Evolutionary conservation across 2,113 vertebrate genomes (phyloP).

Genomic region (Neopipo cinnamomea): DNA sequence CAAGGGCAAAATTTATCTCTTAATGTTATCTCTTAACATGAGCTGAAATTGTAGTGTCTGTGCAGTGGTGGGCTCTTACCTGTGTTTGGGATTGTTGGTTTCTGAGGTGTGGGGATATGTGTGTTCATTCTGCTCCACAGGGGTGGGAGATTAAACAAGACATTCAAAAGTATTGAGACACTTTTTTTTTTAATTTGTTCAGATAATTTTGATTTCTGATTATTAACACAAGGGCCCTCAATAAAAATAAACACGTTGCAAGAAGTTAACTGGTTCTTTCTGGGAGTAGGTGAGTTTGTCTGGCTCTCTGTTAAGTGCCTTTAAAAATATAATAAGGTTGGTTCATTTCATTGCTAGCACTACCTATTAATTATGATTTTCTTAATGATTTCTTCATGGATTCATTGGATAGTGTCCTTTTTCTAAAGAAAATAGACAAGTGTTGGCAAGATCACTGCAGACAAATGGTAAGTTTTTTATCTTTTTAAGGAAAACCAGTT

Average conservation of each 20-base stretch:
- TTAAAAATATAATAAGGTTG: background rate
- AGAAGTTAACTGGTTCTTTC: background rate
- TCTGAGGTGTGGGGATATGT: background rate
- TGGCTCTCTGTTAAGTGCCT: background rate
- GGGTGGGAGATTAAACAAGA: background rate
- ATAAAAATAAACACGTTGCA: background rate
- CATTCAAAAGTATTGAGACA: background rate
- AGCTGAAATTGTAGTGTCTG: background rate
- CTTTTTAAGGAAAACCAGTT: background rate
- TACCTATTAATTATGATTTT: slow-evolving; percentile 35
- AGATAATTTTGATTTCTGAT: background rate
- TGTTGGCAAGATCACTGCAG: slow-evolving; percentile 99
- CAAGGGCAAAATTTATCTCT: background rate
- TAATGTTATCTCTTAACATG: background rate
- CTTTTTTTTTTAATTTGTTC: background rate
- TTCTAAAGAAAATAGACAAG: slow-evolving; percentile 98
- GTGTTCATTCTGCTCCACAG: background rate
- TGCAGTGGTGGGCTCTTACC: background rate
- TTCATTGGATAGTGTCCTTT: slow-evolving; percentile 97
- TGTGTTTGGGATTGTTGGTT: background rate
- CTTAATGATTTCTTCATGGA: slow-evolving; percentile 87
- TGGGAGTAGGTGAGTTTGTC: background rate
- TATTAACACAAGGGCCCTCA: background rate
- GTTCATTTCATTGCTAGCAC: background rate
- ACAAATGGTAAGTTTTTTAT: slow-evolving; percentile 88